phyloP scores from a whole-genome alignment of 1,140 invertebrate species.

The Hesperophylax magnus region DNA sequence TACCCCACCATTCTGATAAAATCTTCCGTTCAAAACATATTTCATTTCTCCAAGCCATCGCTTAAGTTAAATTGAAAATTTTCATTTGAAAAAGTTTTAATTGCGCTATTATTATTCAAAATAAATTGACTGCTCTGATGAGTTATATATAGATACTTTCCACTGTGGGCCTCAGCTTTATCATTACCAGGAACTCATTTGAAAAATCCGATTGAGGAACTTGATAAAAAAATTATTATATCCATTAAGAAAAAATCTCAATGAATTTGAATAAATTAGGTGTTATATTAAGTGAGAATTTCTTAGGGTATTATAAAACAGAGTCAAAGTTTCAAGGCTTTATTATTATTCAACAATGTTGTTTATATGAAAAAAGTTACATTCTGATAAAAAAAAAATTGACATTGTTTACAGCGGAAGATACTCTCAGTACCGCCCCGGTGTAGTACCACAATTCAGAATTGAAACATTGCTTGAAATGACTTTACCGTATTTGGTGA shows the following conservation, averaged over 20 bases:
- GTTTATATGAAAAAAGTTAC: no score
- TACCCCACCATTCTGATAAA: not conserved
- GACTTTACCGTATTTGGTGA: no score
- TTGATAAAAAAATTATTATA: not conserved
- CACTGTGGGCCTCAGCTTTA: not conserved
- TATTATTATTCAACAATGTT: no score
- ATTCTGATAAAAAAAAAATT: no score
- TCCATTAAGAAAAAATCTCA: not conserved
- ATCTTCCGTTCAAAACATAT: not conserved
- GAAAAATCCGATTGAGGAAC: not conserved
- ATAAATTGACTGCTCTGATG: conserved; percentile 19
- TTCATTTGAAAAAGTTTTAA: conserved; percentile 17
- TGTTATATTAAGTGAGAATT: no score
- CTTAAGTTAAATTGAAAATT: conserved; percentile 22
- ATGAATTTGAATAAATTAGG: not conserved
- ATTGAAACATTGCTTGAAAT: no score
- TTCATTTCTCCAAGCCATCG: not conserved
- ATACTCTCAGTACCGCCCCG: no score
- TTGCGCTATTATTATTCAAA: conserved; percentile 5
- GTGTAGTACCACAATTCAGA: no score
- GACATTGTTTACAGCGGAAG: no score
- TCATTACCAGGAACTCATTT: not conserved
- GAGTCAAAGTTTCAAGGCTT: no score
- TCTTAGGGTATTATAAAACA: no score
- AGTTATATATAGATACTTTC: not conserved